Base-by-base conservation (phyloP, 1,140 invertebrate genomes). In the Oedothorax gibbosus region DNA sequence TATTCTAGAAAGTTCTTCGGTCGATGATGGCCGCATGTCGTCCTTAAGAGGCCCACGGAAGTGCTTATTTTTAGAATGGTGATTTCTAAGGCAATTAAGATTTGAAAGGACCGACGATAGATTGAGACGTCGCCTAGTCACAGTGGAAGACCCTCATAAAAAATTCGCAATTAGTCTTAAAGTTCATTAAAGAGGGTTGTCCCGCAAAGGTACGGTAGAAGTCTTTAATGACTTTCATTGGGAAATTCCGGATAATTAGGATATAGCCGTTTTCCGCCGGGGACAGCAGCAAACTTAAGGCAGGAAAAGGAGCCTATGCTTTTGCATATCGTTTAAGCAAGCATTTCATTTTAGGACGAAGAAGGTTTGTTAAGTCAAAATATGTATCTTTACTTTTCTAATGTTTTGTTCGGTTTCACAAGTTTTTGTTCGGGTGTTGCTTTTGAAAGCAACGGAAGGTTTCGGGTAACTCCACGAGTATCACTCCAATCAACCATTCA, bases 171-270 rank as follows among this genome's bases (percentile, higher is more conserved):
- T 81, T 81, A 81, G 66, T 21, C 51, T 56, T 21, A 57, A 71
- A 81, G 78, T 81, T 81, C 78, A 81, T 81, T 81, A 81, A 81
- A 81, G 66, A 60, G 20, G 35, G 35, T 7, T 51, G 51, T 64
- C 12, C 71, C 62, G 18, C 53, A 71, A 81, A 71, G 69, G 51
- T 71, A 81, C 51, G 54, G 54, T 3, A 14, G 15, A 51, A 81
- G 66, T 71, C 78, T 69, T 81, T 60, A 81, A 81, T 81, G 66
- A 69, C 51, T 69, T 80, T 68, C 77, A 80, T 69, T 69, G 64
- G 77, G 65, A 80, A 68, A 80, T 80, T 69, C 77, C 35, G 77
- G 65, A 69, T 71, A 81, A 81, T 81, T 81, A 81, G 78, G 66
- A 81, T 71, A 81, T 56, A 56, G 78, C 66, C 78, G 51, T 81